Conservation (phyloP, 1,140 invertebrate species). For the Tribolium madens region DNA sequence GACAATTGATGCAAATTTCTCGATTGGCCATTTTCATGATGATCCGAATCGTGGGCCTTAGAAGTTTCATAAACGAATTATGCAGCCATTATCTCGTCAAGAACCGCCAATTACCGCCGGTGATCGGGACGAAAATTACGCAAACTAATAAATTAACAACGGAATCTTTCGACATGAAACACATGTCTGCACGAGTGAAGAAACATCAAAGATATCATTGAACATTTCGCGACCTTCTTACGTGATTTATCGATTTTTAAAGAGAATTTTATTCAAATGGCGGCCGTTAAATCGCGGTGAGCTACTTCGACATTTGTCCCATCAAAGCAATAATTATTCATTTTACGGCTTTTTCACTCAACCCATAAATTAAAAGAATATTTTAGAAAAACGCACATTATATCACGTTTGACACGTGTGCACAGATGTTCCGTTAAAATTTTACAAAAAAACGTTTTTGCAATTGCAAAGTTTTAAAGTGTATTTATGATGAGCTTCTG, state of each 20-base stretch:
- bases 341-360: conserved; percentile 11
- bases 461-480: background rate
- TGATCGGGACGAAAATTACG: conserved; percentile 37
- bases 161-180: conserved; percentile 36
- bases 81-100: conserved; percentile 30
- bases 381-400: conserved; percentile 13
- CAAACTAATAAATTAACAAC: conserved; percentile 30
- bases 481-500: background rate
- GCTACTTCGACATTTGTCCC: conserved; percentile 10
- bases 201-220: background rate
- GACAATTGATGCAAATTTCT: conserved; percentile 36
- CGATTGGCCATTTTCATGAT: conserved; percentile 33
- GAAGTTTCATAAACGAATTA: conserved; percentile 39
- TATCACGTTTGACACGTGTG: conserved; percentile 6
- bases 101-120: conserved; percentile 23
- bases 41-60: conserved; percentile 32
- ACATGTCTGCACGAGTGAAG: conserved; percentile 26
- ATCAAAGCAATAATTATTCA: background rate
- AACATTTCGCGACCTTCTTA: background rate
- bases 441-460: background rate
- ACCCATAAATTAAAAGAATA: conserved; percentile 1
- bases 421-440: background rate
- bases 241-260: conserved; percentile 26
- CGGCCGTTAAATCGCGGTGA: background rate
- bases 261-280: conserved; percentile 4